Percentiles rank a stretch among this genome's conserved stretches.
Conservation (phyloP, 2,888 invertebrate genomes). For the Brachycybe producta region DNA sequence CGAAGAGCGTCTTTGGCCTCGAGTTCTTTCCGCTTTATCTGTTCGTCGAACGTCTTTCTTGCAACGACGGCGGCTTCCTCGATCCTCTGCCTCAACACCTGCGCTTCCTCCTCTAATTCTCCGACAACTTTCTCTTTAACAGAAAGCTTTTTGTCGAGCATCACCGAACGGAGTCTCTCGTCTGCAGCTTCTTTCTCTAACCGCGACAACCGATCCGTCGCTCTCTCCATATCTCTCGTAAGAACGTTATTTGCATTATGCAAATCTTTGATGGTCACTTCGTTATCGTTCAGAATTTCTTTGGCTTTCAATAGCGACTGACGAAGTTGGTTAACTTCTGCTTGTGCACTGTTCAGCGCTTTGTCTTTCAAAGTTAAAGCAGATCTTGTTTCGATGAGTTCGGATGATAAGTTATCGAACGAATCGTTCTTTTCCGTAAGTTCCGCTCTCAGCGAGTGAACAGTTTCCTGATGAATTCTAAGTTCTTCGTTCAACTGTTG, state of each 20-base stretch:
- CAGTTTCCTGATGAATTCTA: constrained; percentile 8
- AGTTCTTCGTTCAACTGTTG: constrained; percentile 11
- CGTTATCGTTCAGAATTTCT: not conserved
- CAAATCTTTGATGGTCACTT: not conserved
- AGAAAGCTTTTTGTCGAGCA: too few species aligned
- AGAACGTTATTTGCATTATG: not conserved
- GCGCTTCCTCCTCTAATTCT: not conserved
- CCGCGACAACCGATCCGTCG: not conserved
- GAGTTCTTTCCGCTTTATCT: too few species aligned
- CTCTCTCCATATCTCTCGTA: too few species aligned
- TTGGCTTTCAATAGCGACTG: not conserved
- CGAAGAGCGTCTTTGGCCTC: too few species aligned
- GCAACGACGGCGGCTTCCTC: too few species aligned
- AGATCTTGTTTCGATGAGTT: not conserved
- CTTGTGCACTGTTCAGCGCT: not conserved
- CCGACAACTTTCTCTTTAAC: too few species aligned
- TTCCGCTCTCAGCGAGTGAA: constrained; percentile 9
- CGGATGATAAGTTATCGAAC: not conserved
- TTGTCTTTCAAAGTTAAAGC: not conserved
- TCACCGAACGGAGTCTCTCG: not conserved
- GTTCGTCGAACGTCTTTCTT: too few species aligned
- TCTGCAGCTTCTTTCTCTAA: not conserved
- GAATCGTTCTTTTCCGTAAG: not conserved
- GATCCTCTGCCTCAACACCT: constrained; percentile 1
- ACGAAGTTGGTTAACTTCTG: not conserved